phyloP scores from a whole-genome alignment of 1,140 invertebrate species.

The Zophobas morio region DNA sequence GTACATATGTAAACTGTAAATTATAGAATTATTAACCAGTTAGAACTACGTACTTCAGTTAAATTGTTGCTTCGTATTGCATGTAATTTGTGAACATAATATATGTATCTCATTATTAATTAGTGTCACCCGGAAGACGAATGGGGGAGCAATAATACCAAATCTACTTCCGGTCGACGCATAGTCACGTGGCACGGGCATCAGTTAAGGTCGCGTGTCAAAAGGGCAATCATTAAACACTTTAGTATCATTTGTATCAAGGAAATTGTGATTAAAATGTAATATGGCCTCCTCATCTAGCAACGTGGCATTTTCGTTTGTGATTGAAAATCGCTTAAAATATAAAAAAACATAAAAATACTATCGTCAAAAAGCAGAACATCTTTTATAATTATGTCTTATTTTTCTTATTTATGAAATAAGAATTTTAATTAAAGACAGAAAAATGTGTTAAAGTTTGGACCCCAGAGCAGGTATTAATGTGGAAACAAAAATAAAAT shows the following conservation, averaged over 20 bases:
- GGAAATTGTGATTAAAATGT: conserved; percentile 8
- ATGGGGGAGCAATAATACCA: conserved; percentile 39
- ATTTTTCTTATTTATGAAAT: no score
- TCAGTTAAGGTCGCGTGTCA: conserved; percentile 50
- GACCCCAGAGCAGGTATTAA: no score
- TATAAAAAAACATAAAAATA: no score
- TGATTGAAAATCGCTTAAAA: no score
- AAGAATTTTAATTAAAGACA: no score
- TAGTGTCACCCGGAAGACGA: conserved; percentile 32
- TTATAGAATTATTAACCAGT: conserved; percentile 40
- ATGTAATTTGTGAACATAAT: conserved; percentile 18
- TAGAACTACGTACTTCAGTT: conserved; percentile 37
- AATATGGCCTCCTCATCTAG: neutral
- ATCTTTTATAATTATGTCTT: no score
- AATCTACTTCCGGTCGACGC: conserved; percentile 48
- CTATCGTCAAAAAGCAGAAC: no score
- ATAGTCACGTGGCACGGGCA: conserved; percentile 35
- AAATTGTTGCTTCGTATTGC: neutral
- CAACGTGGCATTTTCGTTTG: neutral
- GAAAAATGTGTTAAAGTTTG: no score
- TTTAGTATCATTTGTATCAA: conserved; percentile 29
- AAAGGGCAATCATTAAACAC: conserved; percentile 50
- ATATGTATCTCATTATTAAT: conserved; percentile 7
- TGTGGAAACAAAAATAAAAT: no score
- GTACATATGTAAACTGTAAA: conserved; percentile 46